Evolutionary conservation across 92 coral and sea anemone species (phyloP), one percentile per base, ranked within the genome.

Genomic region (Parazoanthus darwini): DNA sequence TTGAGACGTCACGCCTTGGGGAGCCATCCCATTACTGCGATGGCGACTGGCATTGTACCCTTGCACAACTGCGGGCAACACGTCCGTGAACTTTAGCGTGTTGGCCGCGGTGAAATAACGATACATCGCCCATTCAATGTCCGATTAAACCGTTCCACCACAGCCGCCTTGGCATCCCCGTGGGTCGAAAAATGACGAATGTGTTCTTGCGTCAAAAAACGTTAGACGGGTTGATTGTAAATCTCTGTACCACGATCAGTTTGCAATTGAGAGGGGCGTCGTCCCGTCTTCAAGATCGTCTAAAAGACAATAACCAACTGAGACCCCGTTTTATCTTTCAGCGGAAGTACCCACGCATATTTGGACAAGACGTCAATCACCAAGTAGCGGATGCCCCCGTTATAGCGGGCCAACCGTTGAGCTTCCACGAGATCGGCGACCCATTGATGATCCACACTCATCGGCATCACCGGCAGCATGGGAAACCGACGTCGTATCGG

Each of bases 81-180:
- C 85, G 56, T 91, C 75, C 3, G 88, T 26, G 71, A 82, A 91
- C 67, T 83, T 82, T 36, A 84, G 48, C 1, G 91, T 91, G 26
- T 89, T 86, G 79, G 82, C 82, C 4, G 82, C 81, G 33, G 33
- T 29, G 33, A 29, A 29, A 29, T 29, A 29, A 29, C 33, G 33
- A 29, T 29, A 29, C 33, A 0, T 4, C 46, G 77, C 0, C 18
- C 43, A 74, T 86, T 88, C 11, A 86, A 20, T 6, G 93, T 85
- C 1, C 84, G 88, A 86, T 89, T 44, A 9, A 44, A 44, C 0
- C 50, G 50, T 44, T 44, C 50, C 8, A 44, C 50, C 4, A 88
- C 46, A 15, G 42, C 35, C 1, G 89, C 91, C 58, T 91, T 88
- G 2, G 80, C 16, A 51, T 58, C 72, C 25, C 89, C 86, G 2